A percentile compares a stretch with the other conserved stretches of the same genome.
These are phyloP conservation scores for Liparis tanakae DNA, from an alignment of 2,797 vertebrate species.

Conservation along the genomic window DNA sequence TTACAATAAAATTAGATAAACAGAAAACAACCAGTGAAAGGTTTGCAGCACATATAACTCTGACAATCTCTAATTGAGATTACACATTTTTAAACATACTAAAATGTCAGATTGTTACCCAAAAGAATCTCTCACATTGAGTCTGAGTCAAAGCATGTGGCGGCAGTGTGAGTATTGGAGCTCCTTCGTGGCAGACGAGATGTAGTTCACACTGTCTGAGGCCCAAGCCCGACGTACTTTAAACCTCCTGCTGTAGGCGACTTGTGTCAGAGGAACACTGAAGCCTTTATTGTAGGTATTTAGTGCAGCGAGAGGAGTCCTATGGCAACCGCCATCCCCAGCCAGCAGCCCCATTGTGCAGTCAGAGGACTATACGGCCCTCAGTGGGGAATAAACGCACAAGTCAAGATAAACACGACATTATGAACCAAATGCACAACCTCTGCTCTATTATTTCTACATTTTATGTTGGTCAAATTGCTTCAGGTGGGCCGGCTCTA, in stretches of 20 bases:
- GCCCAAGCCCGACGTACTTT: neutral
- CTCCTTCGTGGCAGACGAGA: constrained; percentile 21
- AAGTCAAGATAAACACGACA: constrained; percentile 10
- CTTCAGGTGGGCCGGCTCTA: neutral
- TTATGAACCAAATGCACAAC: constrained; percentile 2
- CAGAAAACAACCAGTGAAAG: neutral
- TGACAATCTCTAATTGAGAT: neutral
- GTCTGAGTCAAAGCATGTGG: constrained; percentile 11
- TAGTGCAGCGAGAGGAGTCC: constrained; percentile 34
- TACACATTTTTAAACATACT: neutral
- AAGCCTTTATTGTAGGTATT: constrained; percentile 40
- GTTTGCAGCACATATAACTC: too few species aligned
- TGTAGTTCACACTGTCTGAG: constrained; percentile 32
- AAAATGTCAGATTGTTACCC: constrained; percentile 12
- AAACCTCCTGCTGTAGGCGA: constrained; percentile 23
- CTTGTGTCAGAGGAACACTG: constrained; percentile 37
- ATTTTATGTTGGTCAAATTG: constrained; percentile 7
- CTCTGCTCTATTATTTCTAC: constrained; percentile 15
- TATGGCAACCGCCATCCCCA: constrained; percentile 21
- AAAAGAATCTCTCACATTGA: constrained; percentile 1
- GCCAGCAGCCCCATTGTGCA: constrained; percentile 13
- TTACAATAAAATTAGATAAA: neutral
- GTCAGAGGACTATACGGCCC: constrained; percentile 4
- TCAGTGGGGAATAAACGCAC: neutral
- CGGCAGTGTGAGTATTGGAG: constrained; percentile 14